Percentiles rank a stretch among this genome's conserved stretches.
Conservation (phyloP, 2,888 invertebrate species). For the Papilio demoleus region DNA sequence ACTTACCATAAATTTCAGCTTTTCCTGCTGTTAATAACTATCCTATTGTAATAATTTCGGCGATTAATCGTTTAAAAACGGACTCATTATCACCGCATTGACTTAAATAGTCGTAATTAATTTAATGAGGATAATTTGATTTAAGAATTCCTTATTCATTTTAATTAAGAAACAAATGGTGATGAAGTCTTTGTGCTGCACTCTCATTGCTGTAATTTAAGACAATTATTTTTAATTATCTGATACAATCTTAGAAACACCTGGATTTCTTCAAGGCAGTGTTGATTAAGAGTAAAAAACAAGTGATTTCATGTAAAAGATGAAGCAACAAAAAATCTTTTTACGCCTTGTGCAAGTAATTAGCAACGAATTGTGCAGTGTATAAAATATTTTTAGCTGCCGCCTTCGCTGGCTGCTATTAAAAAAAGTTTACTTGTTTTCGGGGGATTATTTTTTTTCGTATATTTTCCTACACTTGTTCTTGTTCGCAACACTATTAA, state of each 20-base stretch:
- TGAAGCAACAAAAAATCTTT: slow-evolving; percentile 1
- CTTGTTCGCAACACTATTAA: slow-evolving; percentile 18
- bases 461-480: slow-evolving; percentile 14
- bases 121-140: slow-evolving; percentile 24
- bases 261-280: neutral
- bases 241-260: slow-evolving; percentile 6
- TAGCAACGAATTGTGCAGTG: slow-evolving; percentile 33
- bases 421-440: slow-evolving; percentile 33
- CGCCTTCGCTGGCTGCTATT: slow-evolving; percentile 20
- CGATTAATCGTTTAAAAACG: slow-evolving; percentile 28
- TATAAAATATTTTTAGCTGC: slow-evolving; percentile 26
- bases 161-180: slow-evolving; percentile 34
- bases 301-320: slow-evolving; percentile 14
- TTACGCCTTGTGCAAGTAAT: slow-evolving; percentile 33
- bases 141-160: slow-evolving; percentile 22
- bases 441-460: neutral
- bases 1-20: slow-evolving; percentile 29
- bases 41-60: slow-evolving; percentile 25
- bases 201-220: neutral
- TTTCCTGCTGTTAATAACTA: slow-evolving; percentile 31
- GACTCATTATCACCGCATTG: slow-evolving; percentile 25
- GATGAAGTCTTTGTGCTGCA: slow-evolving; percentile 2
- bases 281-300: slow-evolving; percentile 9
- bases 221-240: slow-evolving; percentile 6
- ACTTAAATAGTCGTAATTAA: slow-evolving; percentile 32